phyloP scores from a whole-genome alignment of 2,888 invertebrate species.

The Cenopis cana region DNA sequence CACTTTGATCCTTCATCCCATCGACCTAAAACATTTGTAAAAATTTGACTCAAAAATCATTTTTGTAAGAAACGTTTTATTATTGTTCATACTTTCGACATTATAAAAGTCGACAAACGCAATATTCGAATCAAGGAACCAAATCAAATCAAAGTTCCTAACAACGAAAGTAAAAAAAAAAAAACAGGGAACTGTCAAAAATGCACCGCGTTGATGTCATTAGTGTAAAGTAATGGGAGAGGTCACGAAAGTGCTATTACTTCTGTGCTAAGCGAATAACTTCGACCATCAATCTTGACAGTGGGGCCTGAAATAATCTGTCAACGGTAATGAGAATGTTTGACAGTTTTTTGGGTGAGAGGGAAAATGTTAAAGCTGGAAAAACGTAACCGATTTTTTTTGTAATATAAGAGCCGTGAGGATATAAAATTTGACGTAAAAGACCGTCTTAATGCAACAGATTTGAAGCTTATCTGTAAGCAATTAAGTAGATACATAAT shows the following conservation, averaged over 20 bases:
- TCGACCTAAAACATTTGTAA: no score
- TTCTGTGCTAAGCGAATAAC: conserved; percentile 44
- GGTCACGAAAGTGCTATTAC: conserved; percentile 25
- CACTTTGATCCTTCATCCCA: no score
- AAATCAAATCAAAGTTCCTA: neutral
- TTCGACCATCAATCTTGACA: conserved; percentile 61
- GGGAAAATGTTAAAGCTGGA: conserved; percentile 28
- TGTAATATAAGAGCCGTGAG: no score
- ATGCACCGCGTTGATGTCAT: conserved; percentile 26
- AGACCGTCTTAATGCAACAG: no score
- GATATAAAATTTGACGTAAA: no score
- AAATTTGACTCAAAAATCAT: no score
- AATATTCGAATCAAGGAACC: no score
- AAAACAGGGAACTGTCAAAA: conserved; percentile 7
- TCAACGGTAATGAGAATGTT: conserved; percentile 62
- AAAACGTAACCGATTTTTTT: neutral
- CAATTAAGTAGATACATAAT: no score
- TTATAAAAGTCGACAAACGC: no score
- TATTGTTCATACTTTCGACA: no score
- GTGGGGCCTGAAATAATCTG: conserved; percentile 58
- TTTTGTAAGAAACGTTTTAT: no score
- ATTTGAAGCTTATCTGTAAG: no score
- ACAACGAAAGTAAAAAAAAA: neutral
- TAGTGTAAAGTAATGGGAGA: conserved; percentile 39
- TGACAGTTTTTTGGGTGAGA: conserved; percentile 56